These are phyloP conservation scores for Dicyrtoma fusca DNA, from an alignment of 2,888 invertebrate species.

Conservation along the genomic window DNA sequence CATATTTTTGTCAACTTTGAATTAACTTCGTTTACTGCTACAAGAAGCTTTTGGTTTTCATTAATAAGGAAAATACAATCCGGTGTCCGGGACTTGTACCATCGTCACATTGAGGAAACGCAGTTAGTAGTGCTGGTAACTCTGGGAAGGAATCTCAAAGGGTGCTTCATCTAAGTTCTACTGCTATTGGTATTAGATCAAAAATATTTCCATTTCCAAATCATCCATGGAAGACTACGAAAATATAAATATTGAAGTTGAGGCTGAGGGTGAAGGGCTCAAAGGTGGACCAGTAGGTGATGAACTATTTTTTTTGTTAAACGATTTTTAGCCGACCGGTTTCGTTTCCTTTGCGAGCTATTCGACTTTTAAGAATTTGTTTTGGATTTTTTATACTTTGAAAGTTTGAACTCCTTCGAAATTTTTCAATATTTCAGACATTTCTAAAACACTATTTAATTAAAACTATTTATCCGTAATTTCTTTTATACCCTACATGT, in stretches of 20 bases:
- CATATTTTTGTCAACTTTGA: neutral
- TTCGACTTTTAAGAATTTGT: neutral
- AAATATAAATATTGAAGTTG: conserved; percentile 14
- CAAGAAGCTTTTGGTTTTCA: neutral
- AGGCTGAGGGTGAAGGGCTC: conserved; percentile 39
- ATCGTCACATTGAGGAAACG: no score
- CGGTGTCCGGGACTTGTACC: no score
- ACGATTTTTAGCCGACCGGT: neutral
- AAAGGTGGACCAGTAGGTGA: conserved; percentile 44
- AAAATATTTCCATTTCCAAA: neutral
- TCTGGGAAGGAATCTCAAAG: no score
- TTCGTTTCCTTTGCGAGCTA: neutral
- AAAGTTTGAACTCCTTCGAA: no score
- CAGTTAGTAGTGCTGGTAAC: no score
- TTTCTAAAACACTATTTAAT: no score
- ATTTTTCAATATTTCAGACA: neutral
- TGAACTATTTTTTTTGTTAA: conserved; percentile 12
- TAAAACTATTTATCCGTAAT: neutral
- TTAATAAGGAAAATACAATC: neutral
- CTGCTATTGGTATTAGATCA: neutral
- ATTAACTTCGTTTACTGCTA: neutral
- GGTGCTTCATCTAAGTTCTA: no score
- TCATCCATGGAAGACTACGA: conserved; percentile 4
- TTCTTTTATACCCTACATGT: conserved; percentile 8
- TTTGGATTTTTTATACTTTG: no score